phyloP scores from a whole-genome alignment of 2,113 vertebrate genomes.

The Mesoclemmys tuberculata region DNA sequence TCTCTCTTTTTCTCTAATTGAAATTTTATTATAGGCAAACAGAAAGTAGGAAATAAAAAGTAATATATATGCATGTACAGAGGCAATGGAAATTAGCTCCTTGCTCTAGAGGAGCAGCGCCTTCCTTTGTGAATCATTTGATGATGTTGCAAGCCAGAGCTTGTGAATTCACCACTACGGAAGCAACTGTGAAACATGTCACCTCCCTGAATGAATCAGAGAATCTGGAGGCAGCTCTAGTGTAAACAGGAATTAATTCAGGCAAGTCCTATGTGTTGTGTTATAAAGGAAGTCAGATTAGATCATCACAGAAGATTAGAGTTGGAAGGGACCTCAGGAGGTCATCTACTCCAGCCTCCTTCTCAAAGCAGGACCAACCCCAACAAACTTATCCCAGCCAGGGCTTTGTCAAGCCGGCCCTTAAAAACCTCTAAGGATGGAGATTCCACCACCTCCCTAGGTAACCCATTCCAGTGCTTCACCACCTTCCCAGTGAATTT shows the following conservation, averaged over 20 bases:
- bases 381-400: no score
- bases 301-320: neutral
- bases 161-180: neutral
- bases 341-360: no score
- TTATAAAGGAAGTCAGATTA: neutral
- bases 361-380: no score
- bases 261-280: neutral
- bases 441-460: no score
- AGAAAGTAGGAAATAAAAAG: conserved; percentile 62
- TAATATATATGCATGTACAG: conserved; percentile 45
- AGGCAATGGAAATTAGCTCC: neutral
- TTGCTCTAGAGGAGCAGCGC: neutral
- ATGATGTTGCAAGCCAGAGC: neutral
- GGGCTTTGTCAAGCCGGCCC: no score
- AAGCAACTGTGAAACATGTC: neutral
- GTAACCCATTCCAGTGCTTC: no score
- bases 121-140: neutral
- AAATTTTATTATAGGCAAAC: conserved; percentile 71
- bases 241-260: neutral
- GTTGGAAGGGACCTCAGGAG: no score
- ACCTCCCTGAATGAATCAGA: neutral
- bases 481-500: no score
- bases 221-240: neutral
- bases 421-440: no score
- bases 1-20: conserved; percentile 58